A percentile compares a stretch with the other conserved stretches of the same genome.
Evolutionary conservation across 2,888 invertebrate genomes (phyloP).

Genomic region (Chrysodeixis includens): DNA sequence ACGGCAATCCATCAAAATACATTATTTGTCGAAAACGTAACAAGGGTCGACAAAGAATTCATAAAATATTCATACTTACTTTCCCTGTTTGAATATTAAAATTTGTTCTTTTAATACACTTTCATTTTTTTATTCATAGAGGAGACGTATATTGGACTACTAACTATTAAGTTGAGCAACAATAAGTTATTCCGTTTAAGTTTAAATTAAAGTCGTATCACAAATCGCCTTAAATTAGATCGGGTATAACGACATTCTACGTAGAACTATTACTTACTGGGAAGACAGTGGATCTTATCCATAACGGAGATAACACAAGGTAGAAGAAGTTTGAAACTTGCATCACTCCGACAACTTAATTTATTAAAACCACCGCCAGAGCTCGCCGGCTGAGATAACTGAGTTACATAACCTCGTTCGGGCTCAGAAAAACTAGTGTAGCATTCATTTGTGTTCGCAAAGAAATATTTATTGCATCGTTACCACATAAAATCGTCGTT

Average conservation of each 20-base stretch:
- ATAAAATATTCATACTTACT: constrained; percentile 44
- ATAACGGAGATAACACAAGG: constrained; percentile 37
- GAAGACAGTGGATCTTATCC: constrained; percentile 36
- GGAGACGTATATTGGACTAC: background rate
- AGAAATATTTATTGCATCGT: constrained; percentile 53
- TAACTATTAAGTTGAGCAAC: background rate
- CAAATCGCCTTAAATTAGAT: background rate
- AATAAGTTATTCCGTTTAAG: background rate
- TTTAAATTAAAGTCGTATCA: background rate
- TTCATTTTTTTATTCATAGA: constrained; percentile 11
- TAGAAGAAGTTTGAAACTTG: constrained; percentile 50
- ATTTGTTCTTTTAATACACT: constrained; percentile 23
- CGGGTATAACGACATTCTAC: constrained; percentile 10
- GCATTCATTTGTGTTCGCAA: constrained; percentile 25
- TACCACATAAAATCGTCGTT: constrained; percentile 42
- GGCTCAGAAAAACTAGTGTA: constrained; percentile 40
- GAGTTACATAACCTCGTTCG: constrained; percentile 39
- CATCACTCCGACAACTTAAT: constrained; percentile 47
- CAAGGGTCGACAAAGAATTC: constrained; percentile 42
- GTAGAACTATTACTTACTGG: constrained; percentile 39
- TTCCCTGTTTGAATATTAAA: constrained; percentile 35
- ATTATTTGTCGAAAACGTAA: constrained; percentile 46
- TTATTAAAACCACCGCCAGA: constrained; percentile 45
- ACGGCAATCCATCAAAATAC: constrained; percentile 43
- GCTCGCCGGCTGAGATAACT: constrained; percentile 40